Conservation (phyloP, 2,797 vertebrate genomes). For the Hippopotamyrus pictus region DNA sequence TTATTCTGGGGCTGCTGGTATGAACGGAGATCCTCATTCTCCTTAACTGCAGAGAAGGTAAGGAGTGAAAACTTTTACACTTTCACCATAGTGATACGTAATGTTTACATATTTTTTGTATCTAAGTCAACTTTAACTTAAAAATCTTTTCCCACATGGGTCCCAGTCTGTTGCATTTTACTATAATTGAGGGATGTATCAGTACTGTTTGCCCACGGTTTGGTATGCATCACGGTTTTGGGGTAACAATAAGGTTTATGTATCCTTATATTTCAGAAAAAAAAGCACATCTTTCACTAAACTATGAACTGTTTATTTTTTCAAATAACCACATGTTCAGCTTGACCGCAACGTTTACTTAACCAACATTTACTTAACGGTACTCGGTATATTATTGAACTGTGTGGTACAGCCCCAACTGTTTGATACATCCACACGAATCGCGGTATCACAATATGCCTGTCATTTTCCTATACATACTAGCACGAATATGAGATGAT, state of each 20-base stretch:
- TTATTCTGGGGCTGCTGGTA: conserved; percentile 72
- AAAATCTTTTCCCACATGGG: background rate
- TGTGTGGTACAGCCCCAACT: background rate
- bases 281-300: background rate
- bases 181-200: background rate
- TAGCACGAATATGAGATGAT: background rate
- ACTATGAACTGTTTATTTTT: background rate
- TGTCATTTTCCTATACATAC: background rate
- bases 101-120: background rate
- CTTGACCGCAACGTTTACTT: background rate
- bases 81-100: background rate
- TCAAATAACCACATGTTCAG: background rate
- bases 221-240: background rate
- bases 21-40: conserved; percentile 80
- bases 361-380: background rate
- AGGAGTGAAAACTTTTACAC: conserved; percentile 29
- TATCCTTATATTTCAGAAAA: background rate
- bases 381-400: background rate
- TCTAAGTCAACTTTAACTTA: background rate
- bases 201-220: background rate
- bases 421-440: background rate
- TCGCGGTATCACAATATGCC: background rate
- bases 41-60: conserved; percentile 72
- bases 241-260: background rate
- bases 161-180: background rate